Evolutionary conservation across 2,888 invertebrate genomes (phyloP).

Genomic region (Eremobia ochroleuca): DNA sequence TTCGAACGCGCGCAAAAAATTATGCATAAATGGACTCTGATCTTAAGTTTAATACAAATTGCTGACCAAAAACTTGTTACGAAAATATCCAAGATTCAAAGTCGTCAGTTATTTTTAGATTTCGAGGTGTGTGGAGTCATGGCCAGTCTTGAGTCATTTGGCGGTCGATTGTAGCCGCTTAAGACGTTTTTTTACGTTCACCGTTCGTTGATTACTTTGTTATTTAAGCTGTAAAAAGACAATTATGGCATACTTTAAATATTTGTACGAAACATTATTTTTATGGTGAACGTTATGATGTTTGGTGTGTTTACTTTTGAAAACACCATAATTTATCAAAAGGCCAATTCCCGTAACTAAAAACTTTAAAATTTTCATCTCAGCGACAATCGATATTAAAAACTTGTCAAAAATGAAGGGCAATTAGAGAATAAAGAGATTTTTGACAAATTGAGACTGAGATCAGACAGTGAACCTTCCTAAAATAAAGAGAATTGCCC

Average conservation of each 20-base stretch:
- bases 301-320: conserved; percentile 27
- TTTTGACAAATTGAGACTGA: neutral
- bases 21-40: conserved; percentile 27
- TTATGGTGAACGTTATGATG: conserved; percentile 10
- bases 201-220: conserved; percentile 52
- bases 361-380: neutral
- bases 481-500: neutral
- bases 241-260: conserved; percentile 33
- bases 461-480: neutral
- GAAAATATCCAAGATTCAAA: conserved; percentile 71
- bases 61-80: conserved; percentile 69
- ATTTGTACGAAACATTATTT: conserved; percentile 8
- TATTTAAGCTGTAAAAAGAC: conserved; percentile 49
- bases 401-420: neutral
- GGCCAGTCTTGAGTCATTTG: conserved; percentile 69
- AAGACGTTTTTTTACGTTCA: conserved; percentile 53
- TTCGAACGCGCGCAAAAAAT: neutral
- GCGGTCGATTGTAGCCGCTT: conserved; percentile 56
- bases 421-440: too few species aligned
- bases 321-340: conserved; percentile 5
- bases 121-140: conserved; percentile 68
- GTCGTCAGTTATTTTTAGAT: conserved; percentile 71
- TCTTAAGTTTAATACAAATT: conserved; percentile 37
- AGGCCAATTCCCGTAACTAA: neutral
- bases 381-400: neutral